A percentile compares a stretch with the other conserved stretches of the same genome.
Conservation (phyloP, 1,140 invertebrate genomes). For the Bombyx mandarina region DNA sequence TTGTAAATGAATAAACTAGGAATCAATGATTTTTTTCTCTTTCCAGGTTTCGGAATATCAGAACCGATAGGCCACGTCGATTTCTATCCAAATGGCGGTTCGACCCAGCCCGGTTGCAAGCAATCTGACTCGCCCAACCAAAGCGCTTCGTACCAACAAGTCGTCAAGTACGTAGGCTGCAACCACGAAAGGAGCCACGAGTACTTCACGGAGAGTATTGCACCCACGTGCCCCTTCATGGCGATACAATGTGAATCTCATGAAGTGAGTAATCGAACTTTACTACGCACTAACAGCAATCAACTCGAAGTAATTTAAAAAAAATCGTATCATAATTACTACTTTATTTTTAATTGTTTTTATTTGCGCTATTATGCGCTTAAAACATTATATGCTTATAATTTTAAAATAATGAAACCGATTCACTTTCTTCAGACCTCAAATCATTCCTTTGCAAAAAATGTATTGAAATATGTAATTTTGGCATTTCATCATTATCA, state of each 20-base stretch:
- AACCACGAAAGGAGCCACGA: slow-evolving; percentile 89
- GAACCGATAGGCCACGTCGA: slow-evolving; percentile 89
- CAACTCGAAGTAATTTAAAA: too few relatives aligned
- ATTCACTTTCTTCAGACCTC: too few relatives aligned
- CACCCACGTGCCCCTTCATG: slow-evolving; percentile 80
- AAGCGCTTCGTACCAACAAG: slow-evolving; percentile 73
- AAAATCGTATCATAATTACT: too few relatives aligned
- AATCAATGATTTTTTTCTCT: background rate
- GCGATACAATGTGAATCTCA: slow-evolving; percentile 85
- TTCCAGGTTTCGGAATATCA: slow-evolving; percentile 81
- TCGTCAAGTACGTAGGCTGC: slow-evolving; percentile 85
- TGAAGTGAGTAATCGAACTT: slow-evolving; percentile 62
- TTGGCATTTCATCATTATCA: too few relatives aligned
- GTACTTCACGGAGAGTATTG: slow-evolving; percentile 89
- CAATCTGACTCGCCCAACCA: slow-evolving; percentile 79
- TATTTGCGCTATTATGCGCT: too few relatives aligned
- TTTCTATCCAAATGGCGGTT: slow-evolving; percentile 92
- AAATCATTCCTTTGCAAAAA: too few relatives aligned
- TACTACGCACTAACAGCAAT: too few relatives aligned
- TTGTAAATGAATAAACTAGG: background rate
- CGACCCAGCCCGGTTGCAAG: slow-evolving; percentile 88
- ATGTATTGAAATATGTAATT: too few relatives aligned
- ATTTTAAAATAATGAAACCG: too few relatives aligned
- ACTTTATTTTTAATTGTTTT: too few relatives aligned
- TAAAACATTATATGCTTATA: too few relatives aligned